Conservation (phyloP, 2,888 invertebrate species). For the Ypsolopha scabrella region DNA sequence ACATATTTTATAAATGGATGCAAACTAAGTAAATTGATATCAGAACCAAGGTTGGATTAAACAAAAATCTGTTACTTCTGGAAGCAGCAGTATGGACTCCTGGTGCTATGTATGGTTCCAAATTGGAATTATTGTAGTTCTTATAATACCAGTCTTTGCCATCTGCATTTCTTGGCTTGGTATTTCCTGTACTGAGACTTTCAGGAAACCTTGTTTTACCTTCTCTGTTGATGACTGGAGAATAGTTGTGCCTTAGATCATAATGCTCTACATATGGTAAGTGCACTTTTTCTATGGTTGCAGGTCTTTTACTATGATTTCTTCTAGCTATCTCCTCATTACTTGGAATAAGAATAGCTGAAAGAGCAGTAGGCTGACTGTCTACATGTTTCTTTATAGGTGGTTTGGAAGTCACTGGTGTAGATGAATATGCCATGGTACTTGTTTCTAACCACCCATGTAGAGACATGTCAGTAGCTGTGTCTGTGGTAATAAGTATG, state of each 20-base stretch:
- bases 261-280: slow-evolving; percentile 46
- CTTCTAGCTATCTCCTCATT: slow-evolving; percentile 38
- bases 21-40: neutral
- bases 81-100: slow-evolving; percentile 30
- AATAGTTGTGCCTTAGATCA: slow-evolving; percentile 37
- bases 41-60: slow-evolving; percentile 6
- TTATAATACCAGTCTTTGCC: slow-evolving; percentile 88
- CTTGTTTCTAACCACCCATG: slow-evolving; percentile 53
- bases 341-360: slow-evolving; percentile 74
- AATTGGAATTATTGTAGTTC: slow-evolving; percentile 79
- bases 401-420: slow-evolving; percentile 33
- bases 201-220: slow-evolving; percentile 54
- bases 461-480: slow-evolving; percentile 52
- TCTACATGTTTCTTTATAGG: slow-evolving; percentile 42
- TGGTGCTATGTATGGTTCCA: slow-evolving; percentile 59
- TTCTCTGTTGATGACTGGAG: slow-evolving; percentile 49
- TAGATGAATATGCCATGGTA: slow-evolving; percentile 29
- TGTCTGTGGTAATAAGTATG: slow-evolving; percentile 55
- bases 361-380: slow-evolving; percentile 63
- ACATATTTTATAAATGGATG: no score
- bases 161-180: slow-evolving; percentile 56
- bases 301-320: slow-evolving; percentile 43
- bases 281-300: slow-evolving; percentile 56
- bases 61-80: slow-evolving; percentile 16
- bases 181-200: slow-evolving; percentile 40